phyloP scores from a whole-genome alignment of 2,888 invertebrate genomes.

The Polyommatus iphigenia region DNA sequence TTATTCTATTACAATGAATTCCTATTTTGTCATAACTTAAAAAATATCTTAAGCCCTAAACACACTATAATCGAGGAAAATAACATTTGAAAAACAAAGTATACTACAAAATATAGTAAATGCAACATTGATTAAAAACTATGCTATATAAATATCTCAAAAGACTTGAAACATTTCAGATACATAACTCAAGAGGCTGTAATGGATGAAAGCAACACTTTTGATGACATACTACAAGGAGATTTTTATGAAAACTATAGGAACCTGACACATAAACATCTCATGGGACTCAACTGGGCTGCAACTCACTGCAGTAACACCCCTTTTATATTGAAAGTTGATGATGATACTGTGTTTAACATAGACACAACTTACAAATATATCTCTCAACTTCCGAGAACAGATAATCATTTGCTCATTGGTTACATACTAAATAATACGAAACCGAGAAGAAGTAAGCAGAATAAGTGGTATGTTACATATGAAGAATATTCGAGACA shows the following conservation, averaged over 20 bases:
- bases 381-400: conserved; percentile 45
- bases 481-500: conserved; percentile 81
- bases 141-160: neutral
- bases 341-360: conserved; percentile 89
- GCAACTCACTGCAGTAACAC: conserved; percentile 80
- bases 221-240: conserved; percentile 87
- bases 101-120: conserved; percentile 4
- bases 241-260: conserved; percentile 88
- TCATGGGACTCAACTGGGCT: conserved; percentile 90
- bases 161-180: conserved; percentile 48
- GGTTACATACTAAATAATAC: conserved; percentile 85
- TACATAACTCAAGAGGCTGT: conserved; percentile 78
- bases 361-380: conserved; percentile 72
- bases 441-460: conserved; percentile 82
- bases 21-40: neutral
- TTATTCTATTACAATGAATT: neutral
- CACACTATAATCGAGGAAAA: no score
- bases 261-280: conserved; percentile 90
- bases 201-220: conserved; percentile 81
- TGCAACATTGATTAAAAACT: neutral
- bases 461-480: conserved; percentile 91
- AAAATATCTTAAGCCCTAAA: neutral
- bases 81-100: neutral
- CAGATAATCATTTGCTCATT: conserved; percentile 63
- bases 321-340: conserved; percentile 87